Base-by-base conservation (phyloP, 2,113 vertebrate species). In the Notechis scutatus region DNA sequence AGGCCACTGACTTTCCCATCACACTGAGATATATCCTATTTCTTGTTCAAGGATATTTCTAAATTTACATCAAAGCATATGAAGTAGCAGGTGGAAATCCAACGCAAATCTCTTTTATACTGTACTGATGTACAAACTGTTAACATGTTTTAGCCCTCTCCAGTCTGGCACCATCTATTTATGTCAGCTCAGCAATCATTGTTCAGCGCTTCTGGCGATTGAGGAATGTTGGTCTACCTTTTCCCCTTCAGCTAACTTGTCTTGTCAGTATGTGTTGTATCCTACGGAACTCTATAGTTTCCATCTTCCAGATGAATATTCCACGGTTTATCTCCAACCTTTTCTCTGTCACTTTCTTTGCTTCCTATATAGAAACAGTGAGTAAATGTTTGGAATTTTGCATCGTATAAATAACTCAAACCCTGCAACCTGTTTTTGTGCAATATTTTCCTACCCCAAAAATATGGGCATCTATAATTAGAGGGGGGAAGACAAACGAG, bases 351-450 rank as follows among this genome's bases (percentile, higher is more conserved):
- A 18, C 69, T 42, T 9, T 21, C 34, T 20, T 55, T 42, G 24
- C 18, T 89, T 64, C 56, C 34, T 56, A 42, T 14, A 26, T 14
- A 29, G 23, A 81, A 92, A 47, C 8, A 18, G 69, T 93, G 92
- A 93, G 85, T 45, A 7, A 90, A 47, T 15, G 15, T 34, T 20
- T 29, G 5, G 64, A 3, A 34, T 94, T 93, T 93, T 92, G 14
- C 50, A 55, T 93, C 18, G 42, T 93, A 91, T 92, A 95, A 96
- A 96, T 96, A 95, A 92, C 90, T 9, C 42, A 87, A 91, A 11
- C 26, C 94, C 94, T 96, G 95, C 94, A 96, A 95, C 93, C 92
- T 95, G 94, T 93, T 94, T 92, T 94, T 85, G 55, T 95, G 85
- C 61, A 39, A 34, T 26, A 88, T 7, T 20, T 34, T 89, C 56